These are phyloP conservation scores for Coptodon rendalli DNA, from an alignment of 2,113 vertebrate genomes.

Conservation along the genomic window DNA sequence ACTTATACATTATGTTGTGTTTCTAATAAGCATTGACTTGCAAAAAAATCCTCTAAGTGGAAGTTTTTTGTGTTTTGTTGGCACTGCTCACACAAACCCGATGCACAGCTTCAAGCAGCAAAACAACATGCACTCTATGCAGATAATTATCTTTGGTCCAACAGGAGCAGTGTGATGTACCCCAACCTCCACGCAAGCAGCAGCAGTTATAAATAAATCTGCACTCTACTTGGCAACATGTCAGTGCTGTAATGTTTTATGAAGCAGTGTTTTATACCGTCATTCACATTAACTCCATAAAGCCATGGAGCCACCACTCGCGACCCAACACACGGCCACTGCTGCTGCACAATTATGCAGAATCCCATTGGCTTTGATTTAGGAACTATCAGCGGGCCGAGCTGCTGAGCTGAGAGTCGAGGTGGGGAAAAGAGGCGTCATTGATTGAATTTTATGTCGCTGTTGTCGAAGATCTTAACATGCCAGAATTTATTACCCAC, in stretches of 20 bases:
- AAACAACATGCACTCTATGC: neutral
- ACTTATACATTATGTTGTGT: neutral
- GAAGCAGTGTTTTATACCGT: slow-evolving; percentile 53
- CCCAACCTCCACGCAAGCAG: neutral
- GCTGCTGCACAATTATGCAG: slow-evolving; percentile 69
- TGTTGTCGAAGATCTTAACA: slow-evolving; percentile 78
- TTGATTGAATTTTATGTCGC: slow-evolving; percentile 80
- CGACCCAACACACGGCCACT: slow-evolving; percentile 13
- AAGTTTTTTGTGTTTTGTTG: neutral
- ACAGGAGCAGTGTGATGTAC: neutral
- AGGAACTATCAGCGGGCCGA: slow-evolving; percentile 62
- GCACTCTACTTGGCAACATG: slow-evolving; percentile 22
- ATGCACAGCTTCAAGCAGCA: neutral
- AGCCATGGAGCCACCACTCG: neutral
- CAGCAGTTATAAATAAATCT: slow-evolving; percentile 52
- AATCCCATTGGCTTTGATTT: slow-evolving; percentile 71
- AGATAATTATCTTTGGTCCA: neutral
- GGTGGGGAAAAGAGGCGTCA: slow-evolving; percentile 53
- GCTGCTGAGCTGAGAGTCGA: slow-evolving; percentile 22
- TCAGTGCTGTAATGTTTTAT: slow-evolving; percentile 55
- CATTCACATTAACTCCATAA: slow-evolving; percentile 65
- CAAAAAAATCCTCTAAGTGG: neutral
- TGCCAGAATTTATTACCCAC: slow-evolving; percentile 76
- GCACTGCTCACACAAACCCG: neutral
- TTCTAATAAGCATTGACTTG: neutral